Evolutionary conservation across 2,113 vertebrate species (phyloP), one percentile per base, ranked within the genome.

Genomic region (Pygoscelis adeliae): DNA sequence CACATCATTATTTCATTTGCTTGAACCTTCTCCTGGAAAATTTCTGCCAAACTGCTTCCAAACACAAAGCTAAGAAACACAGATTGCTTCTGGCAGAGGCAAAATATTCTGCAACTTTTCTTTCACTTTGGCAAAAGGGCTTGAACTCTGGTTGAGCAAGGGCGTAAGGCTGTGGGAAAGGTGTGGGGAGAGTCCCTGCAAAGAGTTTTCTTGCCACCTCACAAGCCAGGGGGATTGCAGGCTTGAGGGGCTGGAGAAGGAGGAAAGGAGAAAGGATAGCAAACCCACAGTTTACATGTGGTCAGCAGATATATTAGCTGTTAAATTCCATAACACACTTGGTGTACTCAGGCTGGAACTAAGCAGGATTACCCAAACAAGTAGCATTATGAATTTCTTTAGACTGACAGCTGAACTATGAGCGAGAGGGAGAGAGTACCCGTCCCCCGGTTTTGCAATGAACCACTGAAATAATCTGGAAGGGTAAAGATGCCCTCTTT

Each of bases 381-480:
- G 30, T 36, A 70, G 15, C 34, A 36, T 27, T 12, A 36, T 3
- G 25, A 62, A 44, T 16, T 65, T 49, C 58, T 72, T 80, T 25
- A 80, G 67, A 29, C 49, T 71, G 29, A 82, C 69, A 91, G 72
- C 29, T 86, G 74, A 95, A 46, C 49, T 72, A 1, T 1, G 5
- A 83, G 47, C 0, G 2, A 42, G 29, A 81, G 13, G 30, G 29
- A 49, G 2, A 71, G 26, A 61, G 49, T 1, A 30, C 2, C 27
- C 10, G 4, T 17, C 12, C 36, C 20, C 29, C 1, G 0, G 9
- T 36, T 36, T 29, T 46, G 38, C n/a, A 76, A 16, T 7, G 34
- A 80, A 42, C 1, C 26, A 11, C 58, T 52, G 49, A 59, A 76
- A 78, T 44, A 21, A 38, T 22, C 13, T 1, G 1, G 29, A 52